These are phyloP conservation scores for Cotesia vestalis DNA, from an alignment of 1,140 invertebrate species.

Conservation along the genomic window DNA sequence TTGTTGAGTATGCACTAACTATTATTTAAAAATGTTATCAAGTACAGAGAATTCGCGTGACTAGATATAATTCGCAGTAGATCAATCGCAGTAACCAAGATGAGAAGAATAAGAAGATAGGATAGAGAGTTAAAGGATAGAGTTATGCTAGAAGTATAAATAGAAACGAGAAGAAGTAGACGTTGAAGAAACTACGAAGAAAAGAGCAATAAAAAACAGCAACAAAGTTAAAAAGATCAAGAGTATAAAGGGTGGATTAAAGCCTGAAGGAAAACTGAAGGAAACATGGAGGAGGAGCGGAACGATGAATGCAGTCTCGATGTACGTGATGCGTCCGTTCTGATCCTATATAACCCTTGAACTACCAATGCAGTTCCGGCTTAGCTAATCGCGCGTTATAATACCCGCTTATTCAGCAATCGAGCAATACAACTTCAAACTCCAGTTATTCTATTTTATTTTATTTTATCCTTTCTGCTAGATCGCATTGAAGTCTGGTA, in stretches of 20 bases:
- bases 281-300: constrained; percentile 30
- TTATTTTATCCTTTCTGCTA: constrained; percentile 17
- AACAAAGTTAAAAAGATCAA: no score
- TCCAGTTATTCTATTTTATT: not conserved
- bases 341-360: constrained; percentile 44
- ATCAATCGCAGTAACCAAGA: constrained; percentile 9
- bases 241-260: no score
- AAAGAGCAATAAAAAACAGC: not conserved
- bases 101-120: constrained; percentile 14
- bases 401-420: constrained; percentile 39
- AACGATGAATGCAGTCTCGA: constrained; percentile 26
- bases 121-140: not conserved
- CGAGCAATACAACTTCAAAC: not conserved
- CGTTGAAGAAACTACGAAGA: not conserved
- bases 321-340: constrained; percentile 32
- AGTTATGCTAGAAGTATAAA: not conserved
- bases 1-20: not conserved
- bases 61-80: constrained; percentile 31
- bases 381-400: constrained; percentile 46
- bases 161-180: not conserved
- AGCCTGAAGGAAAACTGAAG: constrained; percentile 17
- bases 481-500: constrained; percentile 10
- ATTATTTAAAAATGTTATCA: constrained; percentile 26
- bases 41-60: constrained; percentile 30
- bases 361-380: constrained; percentile 42